Evolutionary conservation across 1,140 invertebrate species (phyloP), one percentile per base, ranked within the genome.

Genomic region (Leptopilina boulardi): DNA sequence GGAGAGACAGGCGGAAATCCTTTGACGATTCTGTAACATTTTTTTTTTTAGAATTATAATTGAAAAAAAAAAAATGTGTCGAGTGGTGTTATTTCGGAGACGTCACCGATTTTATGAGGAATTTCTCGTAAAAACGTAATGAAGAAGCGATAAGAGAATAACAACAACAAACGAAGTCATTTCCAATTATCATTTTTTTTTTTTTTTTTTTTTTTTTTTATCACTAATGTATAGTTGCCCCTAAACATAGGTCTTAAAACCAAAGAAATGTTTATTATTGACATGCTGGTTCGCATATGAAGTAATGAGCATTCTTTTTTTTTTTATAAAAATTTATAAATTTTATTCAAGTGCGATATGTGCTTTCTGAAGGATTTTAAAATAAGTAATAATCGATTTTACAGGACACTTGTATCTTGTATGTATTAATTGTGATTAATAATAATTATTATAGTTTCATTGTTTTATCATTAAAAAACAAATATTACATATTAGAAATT

Each of bases 1-100:
- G 98, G 98, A 10, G 97, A 98, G 3, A 99, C 97, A 4, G 98
- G 98, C 44, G 98, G 98, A 90, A 99, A 99, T 70, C 98, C 98
- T 92, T 98, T 98, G 74, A 98, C 95, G 88, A 98, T 98, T 87
- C 97, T 99, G 93, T 41, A 92, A 93, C 88, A 87, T 79, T 56
- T 73, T 38, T 38, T 38, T 38, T 38, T 84, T 79, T 78, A 79
- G 81, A 73, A 81, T 77, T 47, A 80, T 80, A 75, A 83, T 83
- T 81, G 71, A 66, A 66, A 30, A 34, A 34, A 34, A 38, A 38
- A 38, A 54, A 66, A 8, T 66, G 59, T 6, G 26, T 66, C 30
- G 5, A 38, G 34, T n/a, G 23, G 26, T 66, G 5, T 4, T 13
- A 66, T 30, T 21, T 66, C 18, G 23, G 13, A 34, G 59, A 30